A percentile compares a stretch with the other conserved stretches of the same genome.
These are phyloP conservation scores for Cloeon dipterum DNA, from an alignment of 2,888 invertebrate species.

Conservation along the genomic window DNA sequence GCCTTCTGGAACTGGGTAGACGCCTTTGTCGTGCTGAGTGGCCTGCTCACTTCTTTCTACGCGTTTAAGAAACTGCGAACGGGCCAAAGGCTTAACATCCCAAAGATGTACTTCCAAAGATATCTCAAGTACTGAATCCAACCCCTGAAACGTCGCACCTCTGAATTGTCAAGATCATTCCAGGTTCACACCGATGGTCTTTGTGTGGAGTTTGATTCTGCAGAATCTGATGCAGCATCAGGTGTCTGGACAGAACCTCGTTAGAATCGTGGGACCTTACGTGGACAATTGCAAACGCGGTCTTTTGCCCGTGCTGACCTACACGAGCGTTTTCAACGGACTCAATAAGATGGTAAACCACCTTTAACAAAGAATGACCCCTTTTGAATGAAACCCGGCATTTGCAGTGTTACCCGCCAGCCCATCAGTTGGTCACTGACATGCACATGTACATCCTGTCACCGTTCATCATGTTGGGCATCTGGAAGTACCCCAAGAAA, in stretches of 20 bases:
- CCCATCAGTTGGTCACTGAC: conserved; percentile 7
- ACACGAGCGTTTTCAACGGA: conserved; percentile 3
- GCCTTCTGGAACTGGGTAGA: conserved; percentile 7
- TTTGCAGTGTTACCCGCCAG: conserved; percentile 6
- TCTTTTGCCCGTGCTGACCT: conserved; percentile 1
- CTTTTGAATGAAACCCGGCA: too few relatives aligned
- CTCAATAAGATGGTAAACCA: conserved; percentile 3
- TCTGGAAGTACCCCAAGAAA: conserved; percentile 5
- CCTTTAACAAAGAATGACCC: too few relatives aligned
- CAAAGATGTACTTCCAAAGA: conserved; percentile 5
- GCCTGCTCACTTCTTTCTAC: conserved; percentile 6
- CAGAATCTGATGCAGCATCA: not conserved
- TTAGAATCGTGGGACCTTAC: not conserved
- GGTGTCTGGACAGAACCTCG: not conserved
- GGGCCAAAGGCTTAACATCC: conserved; percentile 4
- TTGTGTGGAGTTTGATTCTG: not conserved
- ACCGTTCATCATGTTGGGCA: conserved; percentile 4
- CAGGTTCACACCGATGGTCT: conserved; percentile 3
- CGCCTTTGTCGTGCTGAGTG: conserved; percentile 7
- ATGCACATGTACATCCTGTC: conserved; percentile 6
- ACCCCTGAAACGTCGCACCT: not conserved
- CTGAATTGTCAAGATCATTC: not conserved
- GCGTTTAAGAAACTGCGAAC: conserved; percentile 3
- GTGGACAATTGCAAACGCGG: not conserved
- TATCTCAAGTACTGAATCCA: conserved; percentile 6